These are phyloP conservation scores for Stigmatopora argus DNA, from an alignment of 2,113 vertebrate species.

Conservation along the genomic window DNA sequence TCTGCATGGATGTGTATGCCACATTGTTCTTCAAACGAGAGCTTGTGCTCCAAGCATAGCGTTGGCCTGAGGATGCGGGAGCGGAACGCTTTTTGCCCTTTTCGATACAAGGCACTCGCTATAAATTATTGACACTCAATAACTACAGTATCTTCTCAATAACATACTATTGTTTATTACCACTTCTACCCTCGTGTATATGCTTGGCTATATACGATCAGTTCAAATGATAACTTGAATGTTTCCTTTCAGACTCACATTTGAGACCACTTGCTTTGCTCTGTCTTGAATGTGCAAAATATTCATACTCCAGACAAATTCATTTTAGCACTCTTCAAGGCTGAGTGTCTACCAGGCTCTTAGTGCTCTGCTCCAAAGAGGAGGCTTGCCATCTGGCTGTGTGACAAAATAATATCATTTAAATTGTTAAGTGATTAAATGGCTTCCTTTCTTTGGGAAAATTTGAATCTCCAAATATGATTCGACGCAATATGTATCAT, in stretches of 20 bases:
- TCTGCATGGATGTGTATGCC: constrained; percentile 10
- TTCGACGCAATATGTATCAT: constrained; percentile 25
- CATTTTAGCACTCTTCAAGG: constrained; percentile 38
- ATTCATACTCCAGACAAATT: constrained; percentile 39
- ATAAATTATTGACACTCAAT: constrained; percentile 58
- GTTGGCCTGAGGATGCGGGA: constrained; percentile 54
- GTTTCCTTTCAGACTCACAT: constrained; percentile 39
- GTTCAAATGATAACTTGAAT: constrained; percentile 55
- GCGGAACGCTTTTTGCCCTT: constrained; percentile 48
- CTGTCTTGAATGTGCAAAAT: constrained; percentile 49
- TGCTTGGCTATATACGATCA: constrained; percentile 30
- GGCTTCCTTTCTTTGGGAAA: constrained; percentile 62
- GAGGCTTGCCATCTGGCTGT: constrained; percentile 68
- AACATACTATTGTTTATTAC: constrained; percentile 32
- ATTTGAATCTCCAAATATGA: constrained; percentile 34
- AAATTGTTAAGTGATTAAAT: constrained; percentile 68
- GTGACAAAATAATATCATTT: constrained; percentile 70
- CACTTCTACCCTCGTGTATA: constrained; percentile 18
- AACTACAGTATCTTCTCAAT: constrained; percentile 38
- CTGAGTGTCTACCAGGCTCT: constrained; percentile 30
- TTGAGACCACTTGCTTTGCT: constrained; percentile 45
- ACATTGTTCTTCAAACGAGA: constrained; percentile 51
- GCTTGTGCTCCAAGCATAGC: constrained; percentile 24
- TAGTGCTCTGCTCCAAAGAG: constrained; percentile 28
- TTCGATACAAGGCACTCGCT: constrained; percentile 52